Evolutionary conservation across 2,888 invertebrate species (phyloP).

Genomic region (Amphimallon solstitiale): DNA sequence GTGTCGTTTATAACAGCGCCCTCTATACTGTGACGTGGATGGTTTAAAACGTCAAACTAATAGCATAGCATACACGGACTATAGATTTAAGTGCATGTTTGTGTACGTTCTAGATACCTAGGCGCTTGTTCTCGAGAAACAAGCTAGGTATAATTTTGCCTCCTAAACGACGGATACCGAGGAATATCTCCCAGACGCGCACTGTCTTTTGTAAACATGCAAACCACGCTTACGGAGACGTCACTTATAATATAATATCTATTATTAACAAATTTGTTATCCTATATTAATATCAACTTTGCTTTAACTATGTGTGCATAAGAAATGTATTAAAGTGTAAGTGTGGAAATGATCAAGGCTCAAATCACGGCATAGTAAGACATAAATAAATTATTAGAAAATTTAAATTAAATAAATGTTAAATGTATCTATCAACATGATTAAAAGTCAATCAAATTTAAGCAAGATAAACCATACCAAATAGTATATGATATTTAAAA

Average conservation of each 20-base stretch:
- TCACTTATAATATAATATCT: slow-evolving; percentile 22
- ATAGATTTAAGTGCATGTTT: no score
- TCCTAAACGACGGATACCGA: neutral
- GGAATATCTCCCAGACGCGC: neutral
- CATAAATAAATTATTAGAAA: no score
- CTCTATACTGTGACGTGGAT: slow-evolving; percentile 22
- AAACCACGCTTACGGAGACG: neutral
- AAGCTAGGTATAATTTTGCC: neutral
- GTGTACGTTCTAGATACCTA: neutral
- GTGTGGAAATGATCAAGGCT: no score
- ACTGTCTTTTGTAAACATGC: neutral
- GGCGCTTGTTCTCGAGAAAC: slow-evolving; percentile 1
- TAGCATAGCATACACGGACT: slow-evolving; percentile 14
- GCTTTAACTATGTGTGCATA: no score
- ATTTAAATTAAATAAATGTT: no score
- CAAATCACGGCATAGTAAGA: no score
- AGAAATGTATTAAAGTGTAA: no score
- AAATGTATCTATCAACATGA: no score
- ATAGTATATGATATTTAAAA: no score
- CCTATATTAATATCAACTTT: slow-evolving; percentile 10
- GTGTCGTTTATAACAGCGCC: neutral
- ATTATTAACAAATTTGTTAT: slow-evolving; percentile 19
- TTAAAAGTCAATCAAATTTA: no score
- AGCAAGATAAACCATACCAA: no score
- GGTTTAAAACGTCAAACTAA: slow-evolving; percentile 18